These are phyloP conservation scores for Jaculus jaculus DNA, from an alignment of 2,113 vertebrate species.

Conservation along the genomic window DNA sequence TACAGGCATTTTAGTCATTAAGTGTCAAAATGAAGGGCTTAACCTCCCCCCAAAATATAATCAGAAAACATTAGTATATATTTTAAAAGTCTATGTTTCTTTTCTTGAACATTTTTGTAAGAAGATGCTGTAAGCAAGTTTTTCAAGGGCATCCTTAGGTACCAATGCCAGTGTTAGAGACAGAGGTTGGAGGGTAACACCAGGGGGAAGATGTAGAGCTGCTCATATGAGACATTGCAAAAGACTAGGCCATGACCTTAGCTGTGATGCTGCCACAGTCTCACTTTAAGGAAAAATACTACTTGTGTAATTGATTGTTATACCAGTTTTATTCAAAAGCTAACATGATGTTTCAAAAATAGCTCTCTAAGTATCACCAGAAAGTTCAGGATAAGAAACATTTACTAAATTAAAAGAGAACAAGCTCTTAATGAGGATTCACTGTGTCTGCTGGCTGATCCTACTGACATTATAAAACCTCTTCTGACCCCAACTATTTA, in stretches of 20 bases:
- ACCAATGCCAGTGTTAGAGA: not conserved
- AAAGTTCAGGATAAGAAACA: conserved; percentile 39
- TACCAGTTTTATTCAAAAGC: conserved; percentile 44
- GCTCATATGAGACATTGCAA: fast-evolving
- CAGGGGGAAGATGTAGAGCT: not conserved
- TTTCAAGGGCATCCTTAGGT: conserved; percentile 14
- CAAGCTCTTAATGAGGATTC: conserved; percentile 27
- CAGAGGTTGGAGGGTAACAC: not conserved
- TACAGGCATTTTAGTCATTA: conserved; percentile 88
- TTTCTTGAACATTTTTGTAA: conserved; percentile 64
- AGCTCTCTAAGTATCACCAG: not conserved
- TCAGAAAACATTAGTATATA: conserved; percentile 82
- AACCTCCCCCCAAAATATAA: conserved; percentile 83
- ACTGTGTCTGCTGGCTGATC: conserved; percentile 31
- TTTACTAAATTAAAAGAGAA: conserved; percentile 65
- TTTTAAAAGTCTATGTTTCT: conserved; percentile 78
- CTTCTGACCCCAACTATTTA: conserved; percentile 4
- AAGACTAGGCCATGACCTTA: not conserved
- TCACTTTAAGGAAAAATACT: conserved; percentile 46
- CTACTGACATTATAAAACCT: not conserved
- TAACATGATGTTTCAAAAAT: conserved; percentile 54
- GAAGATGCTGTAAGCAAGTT: not conserved
- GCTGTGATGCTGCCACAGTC: not conserved
- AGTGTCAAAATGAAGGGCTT: conserved; percentile 86
- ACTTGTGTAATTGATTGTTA: not conserved